Percentiles rank a stretch among this genome's conserved stretches.
These are phyloP conservation scores for Cercopithecus mitis DNA, from an alignment of 2,797 vertebrate genomes.

Conservation along the genomic window DNA sequence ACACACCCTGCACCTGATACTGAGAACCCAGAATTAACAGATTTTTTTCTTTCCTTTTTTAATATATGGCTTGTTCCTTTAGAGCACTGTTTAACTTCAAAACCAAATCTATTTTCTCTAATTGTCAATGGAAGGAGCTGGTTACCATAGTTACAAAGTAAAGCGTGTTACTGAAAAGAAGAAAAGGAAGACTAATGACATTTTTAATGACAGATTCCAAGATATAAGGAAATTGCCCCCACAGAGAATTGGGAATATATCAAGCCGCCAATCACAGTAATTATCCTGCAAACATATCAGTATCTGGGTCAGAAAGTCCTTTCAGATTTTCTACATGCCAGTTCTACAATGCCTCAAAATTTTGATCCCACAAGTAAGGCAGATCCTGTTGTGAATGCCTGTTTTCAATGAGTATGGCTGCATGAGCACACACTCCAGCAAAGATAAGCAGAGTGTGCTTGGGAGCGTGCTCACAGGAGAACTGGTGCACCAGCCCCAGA, in stretches of 20 bases:
- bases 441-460: rapidly evolving
- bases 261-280: background rate
- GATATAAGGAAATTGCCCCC: background rate
- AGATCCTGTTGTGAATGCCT: background rate
- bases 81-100: background rate
- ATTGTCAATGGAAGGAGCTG: background rate
- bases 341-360: rapidly evolving
- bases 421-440: rapidly evolving
- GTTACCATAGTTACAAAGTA: constrained; percentile 9
- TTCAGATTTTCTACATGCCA: rapidly evolving
- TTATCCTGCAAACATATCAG: background rate
- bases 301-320: background rate
- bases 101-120: background rate
- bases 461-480: rapidly evolving
- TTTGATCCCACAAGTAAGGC: background rate
- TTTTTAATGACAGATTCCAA: background rate
- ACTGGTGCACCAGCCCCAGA: rapidly evolving
- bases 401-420: rapidly evolving
- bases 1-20: rapidly evolving
- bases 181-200: background rate
- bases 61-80: background rate
- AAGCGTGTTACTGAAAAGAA: background rate
- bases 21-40: background rate
- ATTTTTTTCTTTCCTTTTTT: background rate
- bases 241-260: background rate